These are phyloP conservation scores for Tenthredo notha DNA, from an alignment of 2,888 invertebrate genomes.

Conservation along the genomic window DNA sequence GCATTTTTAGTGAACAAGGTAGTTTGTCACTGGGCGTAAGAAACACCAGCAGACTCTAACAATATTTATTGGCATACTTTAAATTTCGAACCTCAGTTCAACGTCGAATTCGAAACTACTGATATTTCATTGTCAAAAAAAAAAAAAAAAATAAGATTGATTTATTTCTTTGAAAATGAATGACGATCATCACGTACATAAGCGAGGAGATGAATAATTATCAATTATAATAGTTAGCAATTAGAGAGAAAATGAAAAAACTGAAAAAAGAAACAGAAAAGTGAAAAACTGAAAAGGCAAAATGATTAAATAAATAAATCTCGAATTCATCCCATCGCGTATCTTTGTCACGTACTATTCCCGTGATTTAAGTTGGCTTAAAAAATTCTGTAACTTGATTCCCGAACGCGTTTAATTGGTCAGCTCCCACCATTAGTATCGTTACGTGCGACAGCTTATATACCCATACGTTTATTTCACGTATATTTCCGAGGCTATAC, in stretches of 20 bases:
- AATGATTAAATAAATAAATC: neutral
- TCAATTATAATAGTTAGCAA: neutral
- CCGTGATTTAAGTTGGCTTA: conserved; percentile 38
- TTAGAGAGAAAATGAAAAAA: neutral
- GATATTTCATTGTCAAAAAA: neutral
- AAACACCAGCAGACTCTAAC: neutral
- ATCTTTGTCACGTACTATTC: conserved; percentile 38
- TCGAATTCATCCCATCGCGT: conserved; percentile 17
- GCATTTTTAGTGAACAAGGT: conserved; percentile 29
- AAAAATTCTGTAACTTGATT: conserved; percentile 44
- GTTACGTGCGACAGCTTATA: neutral
- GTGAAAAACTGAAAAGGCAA: neutral
- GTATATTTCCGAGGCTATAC: neutral
- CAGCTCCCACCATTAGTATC: conserved; percentile 21
- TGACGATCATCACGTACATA: neutral
- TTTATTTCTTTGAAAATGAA: neutral
- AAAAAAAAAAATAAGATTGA: no score
- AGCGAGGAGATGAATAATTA: neutral
- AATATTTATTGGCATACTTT: conserved; percentile 28
- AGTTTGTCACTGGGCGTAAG: conserved; percentile 32
- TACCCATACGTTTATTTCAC: neutral
- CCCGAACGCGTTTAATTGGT: conserved; percentile 50
- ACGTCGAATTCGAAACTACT: neutral
- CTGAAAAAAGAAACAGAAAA: neutral
- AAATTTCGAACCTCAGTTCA: neutral